Percentiles rank a stretch among this genome's conserved stretches.
Conservation (phyloP, 2,113 vertebrate genomes). For the Gymnarchus niloticus region DNA sequence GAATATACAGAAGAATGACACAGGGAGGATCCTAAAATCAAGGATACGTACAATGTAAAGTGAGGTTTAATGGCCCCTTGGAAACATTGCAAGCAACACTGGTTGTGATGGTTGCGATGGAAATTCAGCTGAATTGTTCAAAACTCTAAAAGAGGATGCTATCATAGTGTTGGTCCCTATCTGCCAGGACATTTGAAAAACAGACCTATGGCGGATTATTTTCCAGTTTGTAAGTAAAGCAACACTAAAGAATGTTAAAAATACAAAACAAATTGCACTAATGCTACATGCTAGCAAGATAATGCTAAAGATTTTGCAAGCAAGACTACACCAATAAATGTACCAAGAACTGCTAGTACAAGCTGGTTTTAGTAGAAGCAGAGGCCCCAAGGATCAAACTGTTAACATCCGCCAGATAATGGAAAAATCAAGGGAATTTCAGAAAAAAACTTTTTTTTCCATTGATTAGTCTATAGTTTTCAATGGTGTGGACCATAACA, state of each 20-base stretch:
- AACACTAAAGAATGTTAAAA: constrained; percentile 13
- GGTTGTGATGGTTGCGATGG: too few relatives aligned
- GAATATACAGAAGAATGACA: too few relatives aligned
- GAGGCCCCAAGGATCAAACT: background rate
- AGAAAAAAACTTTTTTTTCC: background rate
- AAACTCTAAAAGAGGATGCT: too few relatives aligned
- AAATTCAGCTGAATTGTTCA: too few relatives aligned
- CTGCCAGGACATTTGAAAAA: constrained; percentile 8
- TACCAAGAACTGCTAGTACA: constrained; percentile 12
- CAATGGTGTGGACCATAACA: background rate
- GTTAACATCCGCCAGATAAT: background rate
- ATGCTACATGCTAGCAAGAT: constrained; percentile 15
- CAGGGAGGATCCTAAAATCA: too few relatives aligned
- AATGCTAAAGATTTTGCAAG: constrained; percentile 2
- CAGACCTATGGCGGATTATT: background rate
- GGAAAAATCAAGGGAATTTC: constrained; percentile 4
- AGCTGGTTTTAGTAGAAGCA: background rate
- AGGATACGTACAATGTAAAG: too few relatives aligned
- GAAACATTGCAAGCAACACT: too few relatives aligned
- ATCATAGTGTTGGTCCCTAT: background rate
- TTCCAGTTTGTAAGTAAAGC: background rate
- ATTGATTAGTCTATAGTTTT: background rate
- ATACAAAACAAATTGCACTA: background rate
- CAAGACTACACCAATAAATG: background rate
- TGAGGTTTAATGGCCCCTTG: too few relatives aligned